A percentile compares a stretch with the other conserved stretches of the same genome.
Evolutionary conservation across 2,797 vertebrate species (phyloP).

Genomic region (Onychomys leucogaster): DNA sequence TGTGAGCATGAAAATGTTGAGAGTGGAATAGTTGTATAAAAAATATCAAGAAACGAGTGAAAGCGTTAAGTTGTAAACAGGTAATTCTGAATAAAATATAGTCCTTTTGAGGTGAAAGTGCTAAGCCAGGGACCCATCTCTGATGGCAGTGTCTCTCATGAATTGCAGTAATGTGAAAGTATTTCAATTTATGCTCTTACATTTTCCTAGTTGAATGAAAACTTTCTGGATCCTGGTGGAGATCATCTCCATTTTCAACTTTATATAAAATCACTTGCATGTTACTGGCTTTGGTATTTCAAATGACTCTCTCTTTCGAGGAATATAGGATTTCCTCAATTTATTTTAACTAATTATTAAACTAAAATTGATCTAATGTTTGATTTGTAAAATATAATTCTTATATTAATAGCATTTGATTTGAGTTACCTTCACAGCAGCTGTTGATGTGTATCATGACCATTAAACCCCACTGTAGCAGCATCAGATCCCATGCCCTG

Average conservation of each 20-base stretch:
- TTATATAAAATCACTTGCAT: not conserved
- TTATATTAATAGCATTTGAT: not conserved
- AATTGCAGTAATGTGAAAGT: not conserved
- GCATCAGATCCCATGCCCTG: not conserved
- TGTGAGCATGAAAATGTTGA: not conserved
- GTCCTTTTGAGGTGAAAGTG: not conserved
- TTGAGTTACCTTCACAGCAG: not conserved
- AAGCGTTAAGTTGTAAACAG: not conserved
- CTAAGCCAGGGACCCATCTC: not conserved
- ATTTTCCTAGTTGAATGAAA: not conserved
- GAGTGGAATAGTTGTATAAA: not conserved
- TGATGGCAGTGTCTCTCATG: not conserved
- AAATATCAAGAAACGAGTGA: not conserved
- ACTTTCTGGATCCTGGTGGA: not conserved
- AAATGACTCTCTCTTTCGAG: not conserved
- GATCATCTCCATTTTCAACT: not conserved
- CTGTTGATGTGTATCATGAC: not conserved
- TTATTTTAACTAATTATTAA: conserved; percentile 3
- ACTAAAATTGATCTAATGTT: not conserved
- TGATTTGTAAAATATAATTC: not conserved
- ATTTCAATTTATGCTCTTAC: not conserved
- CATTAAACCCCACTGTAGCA: not conserved
- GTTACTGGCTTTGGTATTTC: not conserved
- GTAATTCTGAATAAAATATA: not conserved
- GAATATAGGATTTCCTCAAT: not conserved